These are phyloP conservation scores for Sarcophaga rosellei DNA, from an alignment of 2,888 invertebrate genomes.

Conservation along the genomic window DNA sequence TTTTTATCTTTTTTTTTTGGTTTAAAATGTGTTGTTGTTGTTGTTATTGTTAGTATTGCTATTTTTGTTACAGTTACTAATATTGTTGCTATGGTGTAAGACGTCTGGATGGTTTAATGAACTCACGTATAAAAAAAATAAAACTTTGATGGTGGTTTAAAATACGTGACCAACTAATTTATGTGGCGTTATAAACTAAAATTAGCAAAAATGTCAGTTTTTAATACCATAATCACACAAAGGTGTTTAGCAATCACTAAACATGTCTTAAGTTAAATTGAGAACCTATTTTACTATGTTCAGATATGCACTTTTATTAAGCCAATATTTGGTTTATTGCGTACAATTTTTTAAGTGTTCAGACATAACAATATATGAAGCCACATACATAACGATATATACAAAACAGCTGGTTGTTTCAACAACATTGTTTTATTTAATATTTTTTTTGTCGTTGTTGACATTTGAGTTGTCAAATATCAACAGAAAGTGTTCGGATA, in stretches of 20 bases:
- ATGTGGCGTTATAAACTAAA: neutral
- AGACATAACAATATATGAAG: too few relatives aligned
- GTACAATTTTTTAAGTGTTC: too few relatives aligned
- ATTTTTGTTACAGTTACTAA: neutral
- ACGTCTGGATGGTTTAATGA: constrained; percentile 76
- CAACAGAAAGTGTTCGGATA: too few relatives aligned
- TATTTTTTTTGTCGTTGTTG: too few relatives aligned
- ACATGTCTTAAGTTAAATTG: neutral
- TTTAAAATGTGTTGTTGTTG: neutral
- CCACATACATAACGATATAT: too few relatives aligned
- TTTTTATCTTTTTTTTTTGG: neutral
- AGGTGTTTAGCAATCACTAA: neutral
- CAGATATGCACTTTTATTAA: too few relatives aligned
- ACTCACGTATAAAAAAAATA: constrained; percentile 73
- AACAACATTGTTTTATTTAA: too few relatives aligned
- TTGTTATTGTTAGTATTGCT: constrained; percentile 3
- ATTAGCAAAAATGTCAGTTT: neutral
- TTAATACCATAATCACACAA: neutral
- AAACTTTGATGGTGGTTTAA: neutral
- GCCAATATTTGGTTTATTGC: too few relatives aligned
- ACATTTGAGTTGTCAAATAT: too few relatives aligned
- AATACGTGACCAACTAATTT: constrained; percentile 41
- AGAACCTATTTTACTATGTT: neutral
- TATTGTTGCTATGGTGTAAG: constrained; percentile 57
- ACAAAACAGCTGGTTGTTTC: too few relatives aligned